Percentiles rank a stretch among this genome's conserved stretches.
phyloP scores from a whole-genome alignment of 2,888 invertebrate genomes.

The Hymenopus coronatus region DNA sequence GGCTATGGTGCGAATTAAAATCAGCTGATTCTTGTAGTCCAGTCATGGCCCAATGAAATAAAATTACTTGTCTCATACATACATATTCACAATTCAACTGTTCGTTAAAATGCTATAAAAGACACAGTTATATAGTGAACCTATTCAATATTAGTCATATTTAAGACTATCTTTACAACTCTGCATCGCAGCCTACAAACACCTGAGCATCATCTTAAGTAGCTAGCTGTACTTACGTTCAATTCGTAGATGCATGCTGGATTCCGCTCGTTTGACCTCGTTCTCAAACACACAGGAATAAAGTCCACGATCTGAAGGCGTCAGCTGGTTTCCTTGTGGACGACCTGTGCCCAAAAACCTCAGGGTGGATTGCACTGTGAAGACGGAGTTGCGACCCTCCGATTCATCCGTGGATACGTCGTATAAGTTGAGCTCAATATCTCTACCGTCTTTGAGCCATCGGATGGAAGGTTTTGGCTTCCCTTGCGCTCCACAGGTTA shows the following conservation, averaged over 20 bases:
- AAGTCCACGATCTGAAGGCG: slow-evolving; percentile 81
- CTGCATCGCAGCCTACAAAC: no score
- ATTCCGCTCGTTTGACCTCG: slow-evolving; percentile 83
- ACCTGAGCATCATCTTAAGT: no score
- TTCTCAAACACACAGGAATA: slow-evolving; percentile 88
- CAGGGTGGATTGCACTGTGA: slow-evolving; percentile 78
- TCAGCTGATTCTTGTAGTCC: no score
- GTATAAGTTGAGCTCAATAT: slow-evolving; percentile 75
- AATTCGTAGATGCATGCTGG: slow-evolving; percentile 85
- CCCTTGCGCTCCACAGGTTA: slow-evolving; percentile 82
- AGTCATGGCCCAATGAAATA: no score
- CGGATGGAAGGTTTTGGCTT: slow-evolving; percentile 81
- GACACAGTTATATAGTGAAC: no score
- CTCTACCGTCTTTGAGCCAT: slow-evolving; percentile 83
- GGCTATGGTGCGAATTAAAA: no score
- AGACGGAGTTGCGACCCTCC: slow-evolving; percentile 74
- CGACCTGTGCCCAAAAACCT: slow-evolving; percentile 77
- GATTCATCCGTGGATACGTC: slow-evolving; percentile 76
- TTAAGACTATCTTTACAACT: no score
- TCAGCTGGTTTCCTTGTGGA: slow-evolving; percentile 70
- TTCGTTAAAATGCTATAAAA: no score
- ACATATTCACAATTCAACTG: no score
- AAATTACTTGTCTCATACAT: no score
- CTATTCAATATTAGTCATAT: no score
- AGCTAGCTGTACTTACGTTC: slow-evolving; percentile 65